These are phyloP conservation scores for Procavia capensis DNA, from an alignment of 2,113 vertebrate genomes.

Conservation along the genomic window DNA sequence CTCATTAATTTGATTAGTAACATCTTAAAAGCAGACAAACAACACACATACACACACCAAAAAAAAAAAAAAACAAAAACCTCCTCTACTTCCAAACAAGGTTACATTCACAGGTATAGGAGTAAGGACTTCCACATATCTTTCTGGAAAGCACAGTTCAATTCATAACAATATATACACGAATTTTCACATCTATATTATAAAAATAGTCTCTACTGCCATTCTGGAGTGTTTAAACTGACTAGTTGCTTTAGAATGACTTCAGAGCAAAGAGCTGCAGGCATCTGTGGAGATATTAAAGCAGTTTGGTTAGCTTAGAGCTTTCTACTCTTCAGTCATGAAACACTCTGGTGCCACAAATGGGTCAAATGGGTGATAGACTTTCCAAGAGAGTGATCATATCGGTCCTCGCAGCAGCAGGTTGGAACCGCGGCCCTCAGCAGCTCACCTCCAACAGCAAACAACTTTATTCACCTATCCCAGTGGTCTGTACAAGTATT, in stretches of 20 bases:
- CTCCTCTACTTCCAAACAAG: background rate
- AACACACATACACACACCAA: no score
- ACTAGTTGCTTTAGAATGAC: background rate
- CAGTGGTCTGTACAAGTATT: background rate
- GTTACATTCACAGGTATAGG: background rate
- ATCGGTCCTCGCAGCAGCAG: background rate
- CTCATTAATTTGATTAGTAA: background rate
- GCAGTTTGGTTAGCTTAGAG: background rate
- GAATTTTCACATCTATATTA: background rate
- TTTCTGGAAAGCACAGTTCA: background rate
- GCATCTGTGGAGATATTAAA: no score
- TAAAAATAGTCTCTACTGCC: background rate
- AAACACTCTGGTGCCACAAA: background rate
- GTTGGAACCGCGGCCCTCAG: background rate
- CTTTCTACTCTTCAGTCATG: rapidly evolving
- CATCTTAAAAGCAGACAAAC: background rate
- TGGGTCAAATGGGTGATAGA: background rate
- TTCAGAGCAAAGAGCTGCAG: background rate
- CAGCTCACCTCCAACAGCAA: background rate
- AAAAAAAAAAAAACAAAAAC: background rate
- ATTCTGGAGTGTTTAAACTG: background rate
- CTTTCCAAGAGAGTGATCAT: background rate
- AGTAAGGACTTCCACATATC: background rate
- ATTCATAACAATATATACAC: background rate
- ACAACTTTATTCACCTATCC: background rate